These are phyloP conservation scores for Enteromius radiatus DNA, from an alignment of 2,797 vertebrate species.

Conservation along the genomic window DNA sequence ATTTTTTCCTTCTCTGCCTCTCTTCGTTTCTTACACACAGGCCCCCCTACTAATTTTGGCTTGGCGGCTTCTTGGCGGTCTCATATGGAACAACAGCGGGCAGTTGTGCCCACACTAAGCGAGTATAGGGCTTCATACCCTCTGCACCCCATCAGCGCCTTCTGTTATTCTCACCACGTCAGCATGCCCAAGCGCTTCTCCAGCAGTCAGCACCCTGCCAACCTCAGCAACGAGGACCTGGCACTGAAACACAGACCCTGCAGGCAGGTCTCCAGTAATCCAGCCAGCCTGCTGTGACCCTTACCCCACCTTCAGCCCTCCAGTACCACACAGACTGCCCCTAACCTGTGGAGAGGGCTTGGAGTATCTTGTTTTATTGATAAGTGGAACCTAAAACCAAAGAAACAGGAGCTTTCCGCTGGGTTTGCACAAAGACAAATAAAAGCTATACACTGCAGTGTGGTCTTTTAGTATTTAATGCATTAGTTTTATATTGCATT, in stretches of 20 bases:
- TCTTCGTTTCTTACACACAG: conserved; percentile 63
- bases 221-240: conserved; percentile 67
- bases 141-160: conserved; percentile 63
- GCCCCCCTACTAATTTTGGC: conserved; percentile 79
- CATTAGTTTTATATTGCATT: background rate
- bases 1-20: background rate
- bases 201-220: conserved; percentile 65
- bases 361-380: background rate
- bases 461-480: background rate
- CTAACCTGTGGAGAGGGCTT: background rate
- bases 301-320: conserved; percentile 30
- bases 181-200: conserved; percentile 62
- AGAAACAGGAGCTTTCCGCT: background rate
- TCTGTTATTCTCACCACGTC: conserved; percentile 62
- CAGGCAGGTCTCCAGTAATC: conserved; percentile 67
- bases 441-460: background rate
- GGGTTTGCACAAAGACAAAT: background rate
- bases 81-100: conserved; percentile 57
- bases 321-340: background rate
- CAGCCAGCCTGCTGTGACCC: conserved; percentile 47
- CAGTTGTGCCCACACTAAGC: conserved; percentile 60
- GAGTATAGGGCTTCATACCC: conserved; percentile 74
- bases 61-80: conserved; percentile 67
- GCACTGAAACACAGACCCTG: conserved; percentile 61
- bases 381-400: background rate